phyloP scores from a whole-genome alignment of 1,140 invertebrate species.

The Teleogryllus occipitalis region DNA sequence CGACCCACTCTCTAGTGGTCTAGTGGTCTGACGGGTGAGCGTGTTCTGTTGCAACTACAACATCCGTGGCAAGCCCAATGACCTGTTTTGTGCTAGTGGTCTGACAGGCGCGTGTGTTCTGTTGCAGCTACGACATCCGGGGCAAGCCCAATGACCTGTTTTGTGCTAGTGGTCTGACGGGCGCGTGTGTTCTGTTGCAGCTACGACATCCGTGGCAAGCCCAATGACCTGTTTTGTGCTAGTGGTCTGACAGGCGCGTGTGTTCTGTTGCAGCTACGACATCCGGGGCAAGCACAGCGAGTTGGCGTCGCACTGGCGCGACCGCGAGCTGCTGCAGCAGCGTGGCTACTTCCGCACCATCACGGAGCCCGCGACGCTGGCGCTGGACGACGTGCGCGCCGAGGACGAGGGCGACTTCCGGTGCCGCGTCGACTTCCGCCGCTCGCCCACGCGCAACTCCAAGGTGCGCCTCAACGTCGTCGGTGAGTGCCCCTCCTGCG shows the following conservation, averaged over 20 bases:
- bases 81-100: too few species aligned
- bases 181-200: too few species aligned
- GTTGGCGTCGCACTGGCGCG: conserved; percentile 48
- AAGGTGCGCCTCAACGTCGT: conserved; percentile 71
- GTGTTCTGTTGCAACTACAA: too few species aligned
- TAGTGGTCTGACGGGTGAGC: too few species aligned
- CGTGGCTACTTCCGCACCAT: conserved; percentile 47
- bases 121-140: conserved; percentile 38
- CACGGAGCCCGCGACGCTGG: conserved; percentile 49
- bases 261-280: conserved; percentile 34
- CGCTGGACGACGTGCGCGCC: conserved; percentile 52
- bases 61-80: too few species aligned
- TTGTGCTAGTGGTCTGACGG: too few species aligned
- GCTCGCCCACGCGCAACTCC: conserved; percentile 71
- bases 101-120: too few species aligned
- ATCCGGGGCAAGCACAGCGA: conserved; percentile 41
- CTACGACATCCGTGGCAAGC: too few species aligned
- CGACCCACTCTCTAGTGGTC: conserved; percentile 31
- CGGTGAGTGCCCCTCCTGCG: conserved; percentile 48
- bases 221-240: too few species aligned
- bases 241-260: too few species aligned
- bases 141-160: conserved; percentile 40
- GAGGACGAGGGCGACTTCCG: conserved; percentile 65
- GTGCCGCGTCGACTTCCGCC: conserved; percentile 71
- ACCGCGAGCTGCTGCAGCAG: conserved; percentile 45